Conservation (phyloP, 2,113 vertebrate genomes). For the Nerophis ophidion region DNA sequence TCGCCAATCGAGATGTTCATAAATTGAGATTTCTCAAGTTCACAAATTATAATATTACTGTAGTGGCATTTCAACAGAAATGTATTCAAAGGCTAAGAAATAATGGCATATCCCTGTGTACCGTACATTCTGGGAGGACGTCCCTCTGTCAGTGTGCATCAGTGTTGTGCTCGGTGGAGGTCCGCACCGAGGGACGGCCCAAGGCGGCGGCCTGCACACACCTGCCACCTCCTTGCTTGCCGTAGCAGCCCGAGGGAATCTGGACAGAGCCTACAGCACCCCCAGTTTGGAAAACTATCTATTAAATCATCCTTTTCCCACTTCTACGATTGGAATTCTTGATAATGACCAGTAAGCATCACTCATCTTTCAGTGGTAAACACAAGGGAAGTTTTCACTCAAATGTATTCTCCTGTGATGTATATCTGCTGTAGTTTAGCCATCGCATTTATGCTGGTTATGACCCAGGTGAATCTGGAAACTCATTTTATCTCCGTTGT, state of each 20-base stretch:
- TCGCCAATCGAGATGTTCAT: no score
- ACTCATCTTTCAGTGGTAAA: no score
- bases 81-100: no score
- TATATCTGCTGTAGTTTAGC: no score
- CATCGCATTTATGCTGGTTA: conserved; percentile 3
- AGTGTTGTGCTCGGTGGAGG: conserved; percentile 62
- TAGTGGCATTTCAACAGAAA: no score
- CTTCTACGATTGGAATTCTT: not conserved
- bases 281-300: not conserved
- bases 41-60: no score
- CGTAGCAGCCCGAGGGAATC: conserved; percentile 21
- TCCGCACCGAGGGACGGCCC: conserved; percentile 41
- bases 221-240: conserved; percentile 37
- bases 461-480: conserved; percentile 14
- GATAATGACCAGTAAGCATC: no score
- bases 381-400: no score
- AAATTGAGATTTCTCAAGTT: no score
- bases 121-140: not conserved
- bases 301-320: not conserved
- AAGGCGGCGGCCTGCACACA: conserved; percentile 64
- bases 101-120: no score
- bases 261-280: not conserved
- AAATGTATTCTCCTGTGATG: no score
- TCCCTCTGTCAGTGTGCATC: conserved; percentile 77
- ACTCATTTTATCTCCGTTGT: conserved; percentile 33